A percentile compares a stretch with the other conserved stretches of the same genome.
These are phyloP conservation scores for Bolinopsis microptera DNA, from an alignment of 37 sponge, comb jelly and placozoan genomes.

Conservation along the genomic window DNA sequence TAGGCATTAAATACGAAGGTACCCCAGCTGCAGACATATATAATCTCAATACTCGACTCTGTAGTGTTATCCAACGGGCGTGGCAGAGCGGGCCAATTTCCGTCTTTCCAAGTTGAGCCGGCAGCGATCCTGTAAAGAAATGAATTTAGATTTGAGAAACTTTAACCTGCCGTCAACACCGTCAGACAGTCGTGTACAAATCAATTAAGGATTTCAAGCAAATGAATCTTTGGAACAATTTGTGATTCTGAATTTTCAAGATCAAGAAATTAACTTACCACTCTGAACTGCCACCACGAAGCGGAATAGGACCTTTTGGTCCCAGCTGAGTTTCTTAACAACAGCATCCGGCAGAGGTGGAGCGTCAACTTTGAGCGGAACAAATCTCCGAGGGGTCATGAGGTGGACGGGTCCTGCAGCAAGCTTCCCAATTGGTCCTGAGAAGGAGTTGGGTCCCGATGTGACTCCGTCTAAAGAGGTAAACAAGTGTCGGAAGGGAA, in stretches of 20 bases:
- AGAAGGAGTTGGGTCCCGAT: neutral
- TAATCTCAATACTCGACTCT: neutral
- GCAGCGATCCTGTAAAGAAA: neutral
- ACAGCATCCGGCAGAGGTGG: neutral
- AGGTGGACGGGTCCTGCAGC: neutral
- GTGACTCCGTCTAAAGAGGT: neutral
- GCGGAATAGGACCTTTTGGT: neutral
- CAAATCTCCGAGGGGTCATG: neutral
- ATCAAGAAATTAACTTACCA: neutral
- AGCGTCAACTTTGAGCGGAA: neutral
- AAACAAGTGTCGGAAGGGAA: neutral
- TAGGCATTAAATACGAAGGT: neutral
- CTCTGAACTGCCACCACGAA: neutral
- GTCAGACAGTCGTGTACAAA: neutral
- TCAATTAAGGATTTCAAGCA: neutral
- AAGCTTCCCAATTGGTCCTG: neutral
- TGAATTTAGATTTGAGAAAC: neutral
- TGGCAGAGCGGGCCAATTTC: neutral
- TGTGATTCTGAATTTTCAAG: neutral
- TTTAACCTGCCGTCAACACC: neutral
- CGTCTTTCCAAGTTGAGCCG: neutral
- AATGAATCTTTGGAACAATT: neutral
- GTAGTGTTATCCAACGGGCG: neutral
- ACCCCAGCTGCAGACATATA: neutral
- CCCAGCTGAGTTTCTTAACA: neutral